Percentiles rank a stretch among this genome's conserved stretches.
phyloP scores from a whole-genome alignment of 2,113 vertebrate genomes.

The Catharus fuscescens region DNA sequence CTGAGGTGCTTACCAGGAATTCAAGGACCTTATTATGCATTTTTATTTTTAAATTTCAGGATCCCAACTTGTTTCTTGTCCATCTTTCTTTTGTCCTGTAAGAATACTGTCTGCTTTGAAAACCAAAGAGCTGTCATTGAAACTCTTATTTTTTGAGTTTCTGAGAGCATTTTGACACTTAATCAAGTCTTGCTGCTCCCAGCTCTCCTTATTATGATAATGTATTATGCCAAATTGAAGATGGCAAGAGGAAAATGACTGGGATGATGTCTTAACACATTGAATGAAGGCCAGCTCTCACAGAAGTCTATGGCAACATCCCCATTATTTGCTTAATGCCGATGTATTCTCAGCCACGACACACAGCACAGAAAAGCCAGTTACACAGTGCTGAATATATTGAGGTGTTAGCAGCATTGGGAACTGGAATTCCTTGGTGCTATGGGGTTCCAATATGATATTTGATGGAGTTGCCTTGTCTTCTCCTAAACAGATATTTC shows the following conservation, averaged over 20 bases:
- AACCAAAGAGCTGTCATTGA: not conserved
- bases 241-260: conserved; percentile 27
- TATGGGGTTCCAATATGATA: not conserved
- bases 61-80: not conserved
- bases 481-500: not conserved
- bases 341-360: not conserved
- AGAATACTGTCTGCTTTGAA: not conserved
- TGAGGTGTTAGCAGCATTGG: not conserved
- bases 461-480: not conserved
- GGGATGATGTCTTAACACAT: not conserved
- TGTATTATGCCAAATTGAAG: not conserved
- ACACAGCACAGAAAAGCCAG: not conserved
- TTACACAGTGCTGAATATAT: not conserved
- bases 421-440: not conserved
- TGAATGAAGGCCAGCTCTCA: not conserved
- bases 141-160: not conserved
- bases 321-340: not conserved
- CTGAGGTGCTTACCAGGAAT: accelerated
- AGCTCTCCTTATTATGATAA: conserved; percentile 46
- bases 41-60: not conserved
- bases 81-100: not conserved
- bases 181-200: not conserved
- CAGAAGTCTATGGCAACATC: not conserved
- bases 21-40: not conserved
- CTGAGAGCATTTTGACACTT: conserved; percentile 22